Percentiles rank a stretch among this genome's conserved stretches.
phyloP scores from a whole-genome alignment of 2,797 vertebrate species.

The Sebastes cheni region DNA sequence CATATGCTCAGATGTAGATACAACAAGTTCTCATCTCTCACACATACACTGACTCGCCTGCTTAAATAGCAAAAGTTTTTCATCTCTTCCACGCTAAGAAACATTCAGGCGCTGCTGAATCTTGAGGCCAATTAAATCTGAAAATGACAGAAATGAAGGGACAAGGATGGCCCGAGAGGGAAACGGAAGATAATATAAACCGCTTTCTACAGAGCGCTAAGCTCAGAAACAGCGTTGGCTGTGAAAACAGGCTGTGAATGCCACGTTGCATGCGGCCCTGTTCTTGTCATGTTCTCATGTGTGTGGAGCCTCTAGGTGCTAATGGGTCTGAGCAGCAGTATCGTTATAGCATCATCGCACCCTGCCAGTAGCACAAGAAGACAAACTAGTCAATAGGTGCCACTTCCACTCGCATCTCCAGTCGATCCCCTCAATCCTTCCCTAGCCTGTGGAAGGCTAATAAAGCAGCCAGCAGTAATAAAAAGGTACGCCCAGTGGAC shows the following conservation, averaged over 20 bases:
- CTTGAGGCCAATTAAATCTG: slow-evolving; percentile 72
- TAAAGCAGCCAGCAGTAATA: slow-evolving; percentile 67
- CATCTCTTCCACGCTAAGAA: slow-evolving; percentile 10
- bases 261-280: slow-evolving; percentile 17
- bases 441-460: slow-evolving; percentile 52
- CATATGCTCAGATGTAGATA: slow-evolving; percentile 72
- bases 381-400: slow-evolving; percentile 63
- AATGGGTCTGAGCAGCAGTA: slow-evolving; percentile 28
- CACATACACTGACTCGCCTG: slow-evolving; percentile 15
- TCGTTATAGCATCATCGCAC: slow-evolving; percentile 36
- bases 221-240: slow-evolving; percentile 19
- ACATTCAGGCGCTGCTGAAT: slow-evolving; percentile 50
- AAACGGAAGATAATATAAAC: slow-evolving; percentile 28
- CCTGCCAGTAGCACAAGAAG: slow-evolving; percentile 40
- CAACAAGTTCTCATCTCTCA: slow-evolving; percentile 41
- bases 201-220: slow-evolving; percentile 18
- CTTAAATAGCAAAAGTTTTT: slow-evolving; percentile 28
- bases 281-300: slow-evolving; percentile 46
- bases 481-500: slow-evolving; percentile 38
- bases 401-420: slow-evolving; percentile 51
- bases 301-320: slow-evolving; percentile 36
- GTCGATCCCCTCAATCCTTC: slow-evolving; percentile 50
- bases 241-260: slow-evolving; percentile 11
- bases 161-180: slow-evolving; percentile 6
- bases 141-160: slow-evolving; percentile 54